A percentile compares a stretch with the other conserved stretches of the same genome.
These are phyloP conservation scores for Aphidius colemani DNA, from an alignment of 2,888 invertebrate genomes.

Conservation along the genomic window DNA sequence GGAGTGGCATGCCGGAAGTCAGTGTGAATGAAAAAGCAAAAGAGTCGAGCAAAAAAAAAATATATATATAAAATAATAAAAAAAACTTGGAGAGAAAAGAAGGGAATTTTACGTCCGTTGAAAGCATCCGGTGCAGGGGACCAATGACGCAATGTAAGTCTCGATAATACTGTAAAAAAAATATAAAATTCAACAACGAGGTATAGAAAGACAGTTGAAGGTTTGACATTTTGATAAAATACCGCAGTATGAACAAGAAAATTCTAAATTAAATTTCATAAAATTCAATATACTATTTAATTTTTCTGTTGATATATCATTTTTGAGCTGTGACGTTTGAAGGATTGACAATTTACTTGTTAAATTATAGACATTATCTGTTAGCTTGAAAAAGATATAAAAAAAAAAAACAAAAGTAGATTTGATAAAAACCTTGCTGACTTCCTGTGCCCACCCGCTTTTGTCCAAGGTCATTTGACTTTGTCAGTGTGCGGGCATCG, in stretches of 20 bases:
- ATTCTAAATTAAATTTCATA: too few species aligned
- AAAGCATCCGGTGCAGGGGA: conserved; percentile 46
- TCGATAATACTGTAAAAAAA: conserved; percentile 13
- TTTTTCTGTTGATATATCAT: too few species aligned
- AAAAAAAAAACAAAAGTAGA: conserved; percentile 14
- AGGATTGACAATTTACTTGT: too few species aligned
- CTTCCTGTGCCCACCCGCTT: conserved; percentile 57
- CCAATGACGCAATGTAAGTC: conserved; percentile 34
- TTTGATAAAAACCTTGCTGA: conserved; percentile 58
- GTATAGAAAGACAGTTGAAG: background rate
- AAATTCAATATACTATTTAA: too few species aligned
- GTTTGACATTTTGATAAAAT: too few species aligned
- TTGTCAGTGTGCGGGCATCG: conserved; percentile 33
- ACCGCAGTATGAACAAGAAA: too few species aligned
- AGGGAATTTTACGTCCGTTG: conserved; percentile 50
- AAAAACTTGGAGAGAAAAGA: conserved; percentile 27
- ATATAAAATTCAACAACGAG: conserved; percentile 15
- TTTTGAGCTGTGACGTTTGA: too few species aligned
- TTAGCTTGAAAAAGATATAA: background rate
- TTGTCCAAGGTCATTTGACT: conserved; percentile 54
- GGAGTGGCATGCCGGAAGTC: conserved; percentile 40
- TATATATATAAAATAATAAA: too few species aligned
- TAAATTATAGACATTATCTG: background rate
- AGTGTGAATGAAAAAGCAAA: conserved; percentile 32
- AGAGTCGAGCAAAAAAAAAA: conserved; percentile 28